Evolutionary conservation across 2,113 vertebrate genomes (phyloP).

Genomic region (Perccottus glenii): DNA sequence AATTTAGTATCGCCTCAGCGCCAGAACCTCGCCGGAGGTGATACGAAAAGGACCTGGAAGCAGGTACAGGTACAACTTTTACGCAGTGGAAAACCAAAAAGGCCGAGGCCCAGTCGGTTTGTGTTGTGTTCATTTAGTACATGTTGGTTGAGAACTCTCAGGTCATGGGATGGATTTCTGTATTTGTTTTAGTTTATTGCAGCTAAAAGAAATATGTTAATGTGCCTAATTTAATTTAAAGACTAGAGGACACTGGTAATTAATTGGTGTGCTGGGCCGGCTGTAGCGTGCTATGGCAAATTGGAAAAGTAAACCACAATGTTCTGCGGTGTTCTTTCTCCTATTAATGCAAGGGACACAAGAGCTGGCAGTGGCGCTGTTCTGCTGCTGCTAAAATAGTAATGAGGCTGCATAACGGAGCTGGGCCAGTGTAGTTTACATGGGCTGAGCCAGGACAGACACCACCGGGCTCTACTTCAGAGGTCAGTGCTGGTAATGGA

Average conservation of each 20-base stretch:
- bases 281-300: slow-evolving; percentile 40
- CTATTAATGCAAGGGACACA: slow-evolving; percentile 77
- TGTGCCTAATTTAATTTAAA: too few relatives aligned
- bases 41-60: too few relatives aligned
- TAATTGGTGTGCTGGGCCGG: slow-evolving; percentile 25
- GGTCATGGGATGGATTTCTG: too few relatives aligned
- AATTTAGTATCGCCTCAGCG: too few relatives aligned
- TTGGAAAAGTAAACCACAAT: slow-evolving; percentile 66
- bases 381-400: slow-evolving; percentile 81
- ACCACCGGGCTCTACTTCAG: slow-evolving; percentile 17
- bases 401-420: slow-evolving; percentile 78
- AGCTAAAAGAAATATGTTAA: too few relatives aligned
- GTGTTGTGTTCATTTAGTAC: too few relatives aligned
- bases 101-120: too few relatives aligned
- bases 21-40: too few relatives aligned
- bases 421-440: slow-evolving; percentile 72
- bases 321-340: slow-evolving; percentile 59
- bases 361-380: slow-evolving; percentile 79
- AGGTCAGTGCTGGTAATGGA: slow-evolving; percentile 26
- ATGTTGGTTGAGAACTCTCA: too few relatives aligned
- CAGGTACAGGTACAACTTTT: too few relatives aligned
- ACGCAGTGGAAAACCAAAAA: too few relatives aligned
- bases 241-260: slow-evolving; percentile 10
- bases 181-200: too few relatives aligned
- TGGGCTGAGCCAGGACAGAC: slow-evolving; percentile 28